Evolutionary conservation across 1,140 invertebrate species (phyloP), one percentile per base, ranked within the genome.

Genomic region (Drosophila prosaltans): DNA sequence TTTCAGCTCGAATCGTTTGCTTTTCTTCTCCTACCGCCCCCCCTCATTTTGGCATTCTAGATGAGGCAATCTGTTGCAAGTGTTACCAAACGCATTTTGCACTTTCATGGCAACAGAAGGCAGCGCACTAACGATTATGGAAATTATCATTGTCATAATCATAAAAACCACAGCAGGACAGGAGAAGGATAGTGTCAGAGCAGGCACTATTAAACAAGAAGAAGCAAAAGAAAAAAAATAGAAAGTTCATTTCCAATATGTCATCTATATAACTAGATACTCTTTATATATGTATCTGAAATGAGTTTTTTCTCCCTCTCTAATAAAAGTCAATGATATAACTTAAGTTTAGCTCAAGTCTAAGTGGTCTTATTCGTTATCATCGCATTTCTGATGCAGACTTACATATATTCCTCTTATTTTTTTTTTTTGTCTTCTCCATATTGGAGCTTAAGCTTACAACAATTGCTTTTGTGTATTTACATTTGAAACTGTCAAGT

Each of bases 91-190:
- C 76, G 84, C 83, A 86, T 79, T 82, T 86, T 83, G 72, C 82
- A 82, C 83, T 69, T 86, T 79, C 83, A 86, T 68, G 74, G 78
- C 81, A 74, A 77, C 71, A 76, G 82, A 64, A 78, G 68, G 54
- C 72, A 45, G 26, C 74, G 21, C 74, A 55, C 61, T 65, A 72
- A 68, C 67, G 69, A 78, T 69, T 80, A 77, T 65, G 67, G 16
- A 72, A 74, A 86, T 88, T 80, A 88, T 86, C 83, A 79, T 88
- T 74, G 83, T 74, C 76, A 86, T 88, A 88, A 83, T 86, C 83
- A 83, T 88, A 83, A 86, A 86, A 86, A 74, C 72, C 57, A 55
- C 62, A 68, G 48, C 26, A 21, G 11, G 30, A 30, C 0, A 30
- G 28, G 28, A 30, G 2, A 30, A 30, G 28, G 28, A 40, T 59